phyloP scores from a whole-genome alignment of 2,888 invertebrate species.

The Conus canariensis region DNA sequence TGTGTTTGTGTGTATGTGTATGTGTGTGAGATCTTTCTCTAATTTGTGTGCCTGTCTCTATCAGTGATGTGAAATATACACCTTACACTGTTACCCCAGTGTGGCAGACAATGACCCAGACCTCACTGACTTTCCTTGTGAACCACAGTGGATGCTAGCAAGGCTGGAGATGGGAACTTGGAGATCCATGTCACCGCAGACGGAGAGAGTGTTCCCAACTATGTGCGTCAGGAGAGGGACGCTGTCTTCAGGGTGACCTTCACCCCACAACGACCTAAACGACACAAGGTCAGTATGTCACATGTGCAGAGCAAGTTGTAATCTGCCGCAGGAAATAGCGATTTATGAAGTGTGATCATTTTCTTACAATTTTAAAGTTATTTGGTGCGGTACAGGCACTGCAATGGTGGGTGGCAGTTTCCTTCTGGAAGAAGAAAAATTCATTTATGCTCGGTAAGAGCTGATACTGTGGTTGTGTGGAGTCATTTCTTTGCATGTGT shows the following conservation, averaged over 20 bases:
- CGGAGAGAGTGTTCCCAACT: constrained; percentile 98
- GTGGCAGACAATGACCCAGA: too few species aligned
- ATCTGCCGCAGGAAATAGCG: neutral
- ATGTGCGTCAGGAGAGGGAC: constrained; percentile 98
- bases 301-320: neutral
- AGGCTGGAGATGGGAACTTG: constrained; percentile 97
- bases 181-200: constrained; percentile 98
- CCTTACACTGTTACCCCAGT: too few species aligned
- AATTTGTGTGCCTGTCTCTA: too few species aligned
- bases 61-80: too few species aligned
- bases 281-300: constrained; percentile 94
- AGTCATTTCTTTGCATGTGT: too few species aligned
- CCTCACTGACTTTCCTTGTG: too few species aligned
- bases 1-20: neutral
- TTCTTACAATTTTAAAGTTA: neutral
- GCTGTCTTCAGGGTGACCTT: constrained; percentile 97
- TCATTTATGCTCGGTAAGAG: too few species aligned
- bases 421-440: too few species aligned
- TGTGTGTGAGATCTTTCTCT: neutral
- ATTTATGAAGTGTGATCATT: neutral
- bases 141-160: constrained; percentile 91
- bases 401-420: too few species aligned
- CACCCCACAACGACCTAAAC: constrained; percentile 95
- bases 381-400: neutral
- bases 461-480: too few species aligned